Conservation (phyloP, 2,888 invertebrate species). For the Smittia aterrima region DNA sequence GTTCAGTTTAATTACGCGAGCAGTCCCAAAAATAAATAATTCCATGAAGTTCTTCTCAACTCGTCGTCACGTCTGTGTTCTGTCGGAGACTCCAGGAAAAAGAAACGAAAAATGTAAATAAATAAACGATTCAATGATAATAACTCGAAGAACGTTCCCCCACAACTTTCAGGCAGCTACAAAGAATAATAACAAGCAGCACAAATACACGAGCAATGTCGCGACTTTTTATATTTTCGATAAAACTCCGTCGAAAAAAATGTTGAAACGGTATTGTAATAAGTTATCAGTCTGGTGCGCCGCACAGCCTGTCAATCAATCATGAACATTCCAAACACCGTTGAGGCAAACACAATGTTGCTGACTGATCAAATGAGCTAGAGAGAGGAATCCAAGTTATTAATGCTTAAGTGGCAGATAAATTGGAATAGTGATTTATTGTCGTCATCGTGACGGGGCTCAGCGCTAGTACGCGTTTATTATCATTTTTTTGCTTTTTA, state of each 20-base stretch:
- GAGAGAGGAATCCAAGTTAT: background rate
- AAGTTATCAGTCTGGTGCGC: conserved; percentile 35
- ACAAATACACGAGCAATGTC: background rate
- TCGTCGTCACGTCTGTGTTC: too few relatives aligned
- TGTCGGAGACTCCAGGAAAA: background rate
- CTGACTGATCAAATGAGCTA: background rate
- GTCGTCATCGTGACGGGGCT: background rate
- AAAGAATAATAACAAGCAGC: conserved; percentile 11
- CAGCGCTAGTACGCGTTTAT: background rate
- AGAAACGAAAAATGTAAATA: conserved; percentile 28
- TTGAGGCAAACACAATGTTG: background rate
- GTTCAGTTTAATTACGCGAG: background rate
- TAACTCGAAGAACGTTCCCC: conserved; percentile 16
- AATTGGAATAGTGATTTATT: conserved; percentile 1
- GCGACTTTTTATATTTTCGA: conserved; percentile 14
- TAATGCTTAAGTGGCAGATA: background rate
- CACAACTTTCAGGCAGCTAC: conserved; percentile 16
- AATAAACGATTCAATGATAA: conserved; percentile 41
- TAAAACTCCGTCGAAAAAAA: conserved; percentile 9
- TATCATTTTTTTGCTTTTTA: conserved; percentile 27
- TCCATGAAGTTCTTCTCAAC: background rate
- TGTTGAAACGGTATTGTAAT: conserved; percentile 34
- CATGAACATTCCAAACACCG: background rate
- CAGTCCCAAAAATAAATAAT: background rate
- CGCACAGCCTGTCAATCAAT: conserved; percentile 39